These are phyloP conservation scores for Popillia japonica DNA, from an alignment of 1,140 invertebrate genomes.

Conservation along the genomic window DNA sequence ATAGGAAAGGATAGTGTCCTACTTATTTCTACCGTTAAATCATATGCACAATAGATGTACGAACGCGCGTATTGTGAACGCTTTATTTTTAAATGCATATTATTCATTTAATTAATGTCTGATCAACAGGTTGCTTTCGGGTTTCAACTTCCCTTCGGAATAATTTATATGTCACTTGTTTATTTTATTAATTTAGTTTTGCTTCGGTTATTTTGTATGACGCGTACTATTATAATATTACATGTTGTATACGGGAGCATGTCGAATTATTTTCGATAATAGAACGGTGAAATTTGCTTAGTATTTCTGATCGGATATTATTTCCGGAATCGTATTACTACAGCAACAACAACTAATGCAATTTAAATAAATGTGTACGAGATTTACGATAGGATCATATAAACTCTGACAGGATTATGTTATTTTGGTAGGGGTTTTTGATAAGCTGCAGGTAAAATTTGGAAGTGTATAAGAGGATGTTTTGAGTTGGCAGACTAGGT, in stretches of 20 bases:
- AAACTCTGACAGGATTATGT: too few relatives aligned
- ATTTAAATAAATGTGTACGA: too few relatives aligned
- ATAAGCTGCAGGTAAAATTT: too few relatives aligned
- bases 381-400: too few relatives aligned
- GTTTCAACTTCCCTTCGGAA: conserved; percentile 37
- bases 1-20: neutral
- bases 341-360: neutral
- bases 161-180: conserved; percentile 39
- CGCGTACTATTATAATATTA: conserved; percentile 5
- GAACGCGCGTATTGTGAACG: neutral
- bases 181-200: conserved; percentile 40
- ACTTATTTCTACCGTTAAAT: conserved; percentile 30
- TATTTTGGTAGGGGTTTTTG: too few relatives aligned
- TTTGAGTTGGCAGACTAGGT: too few relatives aligned
- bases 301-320: neutral
- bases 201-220: conserved; percentile 35
- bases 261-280: conserved; percentile 31
- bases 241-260: neutral
- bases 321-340: neutral
- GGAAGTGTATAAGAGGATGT: too few relatives aligned
- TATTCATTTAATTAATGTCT: conserved; percentile 37
- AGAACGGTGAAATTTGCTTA: neutral
- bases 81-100: conserved; percentile 39
- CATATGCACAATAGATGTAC: conserved; percentile 27
- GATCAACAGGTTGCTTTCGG: conserved; percentile 36